These are phyloP conservation scores for Erpobdella octoculata DNA, from an alignment of 2,888 invertebrate genomes.

Conservation along the genomic window DNA sequence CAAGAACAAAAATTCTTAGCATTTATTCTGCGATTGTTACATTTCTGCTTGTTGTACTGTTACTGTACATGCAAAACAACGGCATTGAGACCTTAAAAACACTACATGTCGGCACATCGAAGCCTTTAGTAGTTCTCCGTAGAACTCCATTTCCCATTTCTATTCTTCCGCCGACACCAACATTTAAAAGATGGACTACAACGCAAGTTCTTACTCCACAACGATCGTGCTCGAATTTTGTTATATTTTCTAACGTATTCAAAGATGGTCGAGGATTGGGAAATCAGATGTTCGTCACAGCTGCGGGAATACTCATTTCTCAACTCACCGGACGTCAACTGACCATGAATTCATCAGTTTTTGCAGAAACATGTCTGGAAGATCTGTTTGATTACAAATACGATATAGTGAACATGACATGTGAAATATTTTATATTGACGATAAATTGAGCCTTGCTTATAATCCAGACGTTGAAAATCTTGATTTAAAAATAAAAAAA, in stretches of 20 bases:
- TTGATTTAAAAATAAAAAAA: neutral
- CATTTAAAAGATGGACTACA: neutral
- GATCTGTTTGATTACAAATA: conserved; percentile 20
- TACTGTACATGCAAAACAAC: too few relatives aligned
- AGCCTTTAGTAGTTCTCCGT: neutral
- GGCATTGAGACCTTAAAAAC: too few relatives aligned
- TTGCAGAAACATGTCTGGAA: conserved; percentile 14
- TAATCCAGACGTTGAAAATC: conserved; percentile 7
- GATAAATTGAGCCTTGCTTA: conserved; percentile 17
- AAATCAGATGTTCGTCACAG: conserved; percentile 44
- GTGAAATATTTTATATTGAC: neutral
- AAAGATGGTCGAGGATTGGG: conserved; percentile 38
- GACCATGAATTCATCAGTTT: conserved; percentile 31
- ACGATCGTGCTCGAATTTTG: conserved; percentile 26
- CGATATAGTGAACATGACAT: conserved; percentile 14
- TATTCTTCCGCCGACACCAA: neutral
- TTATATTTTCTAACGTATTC: conserved; percentile 21
- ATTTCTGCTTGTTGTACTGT: too few relatives aligned
- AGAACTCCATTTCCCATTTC: neutral
- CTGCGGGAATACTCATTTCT: conserved; percentile 40
- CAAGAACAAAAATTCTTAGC: too few relatives aligned
- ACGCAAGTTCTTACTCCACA: neutral
- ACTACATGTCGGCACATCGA: too few relatives aligned
- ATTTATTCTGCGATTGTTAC: too few relatives aligned
- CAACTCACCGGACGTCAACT: conserved; percentile 39